A percentile compares a stretch with the other conserved stretches of the same genome.
These are phyloP conservation scores for Tenodera sinensis DNA, from an alignment of 2,888 invertebrate genomes.

Conservation along the genomic window DNA sequence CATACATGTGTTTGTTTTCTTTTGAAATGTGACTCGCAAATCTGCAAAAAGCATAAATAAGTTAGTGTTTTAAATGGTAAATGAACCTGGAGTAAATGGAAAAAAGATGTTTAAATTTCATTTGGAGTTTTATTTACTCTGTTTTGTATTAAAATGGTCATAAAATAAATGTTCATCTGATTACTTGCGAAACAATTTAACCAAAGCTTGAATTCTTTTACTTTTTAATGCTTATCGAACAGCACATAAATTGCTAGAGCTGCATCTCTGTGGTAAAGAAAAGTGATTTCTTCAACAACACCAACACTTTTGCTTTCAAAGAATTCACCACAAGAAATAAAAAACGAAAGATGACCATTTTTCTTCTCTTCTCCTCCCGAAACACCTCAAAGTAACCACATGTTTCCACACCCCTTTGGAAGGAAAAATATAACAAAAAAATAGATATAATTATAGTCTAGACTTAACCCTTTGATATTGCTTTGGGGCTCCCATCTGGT, in stretches of 20 bases:
- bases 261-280: background rate
- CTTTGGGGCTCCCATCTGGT: constrained; percentile 23
- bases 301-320: background rate
- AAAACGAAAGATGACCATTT: background rate
- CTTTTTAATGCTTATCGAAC: background rate
- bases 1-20: too few species aligned
- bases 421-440: constrained; percentile 24
- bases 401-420: constrained; percentile 26
- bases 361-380: background rate
- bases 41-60: too few species aligned
- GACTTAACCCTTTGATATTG: constrained; percentile 23
- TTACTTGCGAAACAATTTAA: background rate
- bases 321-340: background rate
- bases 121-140: background rate
- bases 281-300: background rate
- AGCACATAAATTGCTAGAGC: background rate
- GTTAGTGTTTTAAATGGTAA: too few species aligned
- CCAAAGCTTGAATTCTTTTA: background rate
- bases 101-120: background rate
- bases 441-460: constrained; percentile 26
- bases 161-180: background rate
- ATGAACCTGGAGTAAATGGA: too few species aligned
- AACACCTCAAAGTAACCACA: constrained; percentile 29
- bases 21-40: too few species aligned
- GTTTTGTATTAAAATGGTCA: background rate